Evolutionary conservation across 2,113 vertebrate species (phyloP).

Genomic region (Uropsilus gracilis): DNA sequence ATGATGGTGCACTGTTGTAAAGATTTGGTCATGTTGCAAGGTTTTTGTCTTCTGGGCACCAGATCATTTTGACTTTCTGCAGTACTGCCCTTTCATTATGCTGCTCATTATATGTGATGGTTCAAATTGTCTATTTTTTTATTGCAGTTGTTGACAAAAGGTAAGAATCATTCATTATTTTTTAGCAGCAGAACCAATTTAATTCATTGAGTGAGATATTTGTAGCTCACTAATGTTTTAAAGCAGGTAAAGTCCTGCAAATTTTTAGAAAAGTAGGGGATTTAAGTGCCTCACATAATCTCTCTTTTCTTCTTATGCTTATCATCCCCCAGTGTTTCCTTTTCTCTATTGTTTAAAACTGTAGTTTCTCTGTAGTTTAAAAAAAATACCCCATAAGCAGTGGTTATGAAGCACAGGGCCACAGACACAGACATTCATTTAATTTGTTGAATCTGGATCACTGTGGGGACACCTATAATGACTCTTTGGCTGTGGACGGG

Average conservation of each 20-base stretch:
- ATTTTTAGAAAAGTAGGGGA: neutral
- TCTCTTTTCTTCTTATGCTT: neutral
- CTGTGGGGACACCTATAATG: neutral
- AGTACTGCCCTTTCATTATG: neutral
- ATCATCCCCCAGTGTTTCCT: rapidly evolving
- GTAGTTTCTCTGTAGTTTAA: neutral
- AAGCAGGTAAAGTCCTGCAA: neutral
- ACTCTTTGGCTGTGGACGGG: neutral
- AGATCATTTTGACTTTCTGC: neutral
- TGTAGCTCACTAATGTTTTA: neutral
- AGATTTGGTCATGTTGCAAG: neutral
- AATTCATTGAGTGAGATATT: constrained; percentile 13
- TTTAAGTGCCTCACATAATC: neutral
- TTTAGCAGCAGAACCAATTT: neutral
- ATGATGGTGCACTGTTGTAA: neutral
- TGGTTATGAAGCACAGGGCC: neutral
- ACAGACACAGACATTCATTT: neutral
- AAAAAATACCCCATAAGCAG: too few relatives aligned
- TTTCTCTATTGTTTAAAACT: neutral
- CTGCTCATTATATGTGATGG: neutral
- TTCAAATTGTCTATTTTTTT: neutral
- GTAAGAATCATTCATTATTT: neutral
- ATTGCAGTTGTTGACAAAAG: neutral
- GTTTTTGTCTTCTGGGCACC: neutral
- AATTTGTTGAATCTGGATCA: neutral